Conservation (phyloP, 30 jellyfish, hydroid and myxozoan genomes). For the Morbakka virulenta region DNA sequence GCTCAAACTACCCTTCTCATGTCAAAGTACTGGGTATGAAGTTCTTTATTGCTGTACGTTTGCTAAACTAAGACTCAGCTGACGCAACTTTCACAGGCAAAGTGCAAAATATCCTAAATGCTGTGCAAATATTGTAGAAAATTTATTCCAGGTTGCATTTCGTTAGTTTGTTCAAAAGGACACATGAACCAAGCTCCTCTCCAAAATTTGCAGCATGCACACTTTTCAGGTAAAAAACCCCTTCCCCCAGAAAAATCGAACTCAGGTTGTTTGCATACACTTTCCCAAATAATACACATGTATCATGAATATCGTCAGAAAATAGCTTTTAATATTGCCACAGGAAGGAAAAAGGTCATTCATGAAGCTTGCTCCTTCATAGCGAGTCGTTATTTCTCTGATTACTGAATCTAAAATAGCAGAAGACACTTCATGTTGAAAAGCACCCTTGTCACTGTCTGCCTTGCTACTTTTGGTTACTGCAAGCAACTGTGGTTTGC, state of each 20-base stretch:
- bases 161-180: constrained; percentile 16
- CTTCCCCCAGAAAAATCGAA: constrained; percentile 41
- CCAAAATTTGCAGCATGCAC: constrained; percentile 51
- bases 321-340: constrained; percentile 34
- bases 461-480: too few relatives aligned
- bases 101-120: constrained; percentile 41
- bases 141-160: constrained; percentile 39
- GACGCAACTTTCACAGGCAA: constrained; percentile 76
- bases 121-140: constrained; percentile 54
- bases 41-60: too few relatives aligned
- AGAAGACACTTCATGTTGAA: constrained; percentile 49
- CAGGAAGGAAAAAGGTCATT: constrained; percentile 37
- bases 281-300: constrained; percentile 25
- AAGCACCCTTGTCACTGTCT: constrained; percentile 30
- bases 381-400: constrained; percentile 46
- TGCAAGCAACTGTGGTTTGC: constrained; percentile 16
- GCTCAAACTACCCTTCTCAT: too few relatives aligned
- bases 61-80: constrained; percentile 53
- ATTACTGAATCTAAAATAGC: too few relatives aligned
- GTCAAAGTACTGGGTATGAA: too few relatives aligned
- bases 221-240: constrained; percentile 20
- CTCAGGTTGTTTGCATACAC: constrained; percentile 27
- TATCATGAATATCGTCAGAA: constrained; percentile 31
- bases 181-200: constrained; percentile 48
- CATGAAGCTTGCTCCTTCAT: too few relatives aligned